Base-by-base conservation (phyloP, 2,797 vertebrate species). In the Pseudopleuronectes americanus region DNA sequence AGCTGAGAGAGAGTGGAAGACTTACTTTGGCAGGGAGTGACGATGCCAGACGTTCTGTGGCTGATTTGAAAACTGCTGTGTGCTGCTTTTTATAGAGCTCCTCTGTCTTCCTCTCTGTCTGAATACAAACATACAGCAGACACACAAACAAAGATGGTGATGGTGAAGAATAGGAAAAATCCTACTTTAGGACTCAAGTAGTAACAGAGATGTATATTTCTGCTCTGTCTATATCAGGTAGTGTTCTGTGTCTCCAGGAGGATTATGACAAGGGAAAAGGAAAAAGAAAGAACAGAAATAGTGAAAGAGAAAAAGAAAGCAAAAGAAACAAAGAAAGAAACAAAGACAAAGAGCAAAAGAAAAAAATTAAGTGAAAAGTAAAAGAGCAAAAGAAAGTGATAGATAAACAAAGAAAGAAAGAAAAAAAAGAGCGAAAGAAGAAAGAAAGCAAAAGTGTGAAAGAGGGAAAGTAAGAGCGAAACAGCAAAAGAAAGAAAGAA, bases 21-120 rank as follows among this genome's bases (percentile, higher is more conserved):
- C 91, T 93, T 88, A 93, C 92, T 86, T 92, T 88, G 47, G 88
- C 72, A 52, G 60, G 56, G 3, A 72, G 76, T 31, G 86, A 64
- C 52, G 24, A 65, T 41, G 72, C n/a, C 43, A 93, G 83, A 51
- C 91, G 87, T 13, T 88, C 77, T 4, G 89, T 87, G 38, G 73
- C 68, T 21, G 93, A 94, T 87, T 82, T 93, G 77, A 94, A 94
- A 28, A 68, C 87, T 0, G 92, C 89, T 1, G 84, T 91, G 60
- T 77, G 82, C 66, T 86, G 85, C 55, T 85, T 80, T 64, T 92
- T 93, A 79, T 92, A 92, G 21, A 13, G 21, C 66, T 91, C 89
- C 74, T 91, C 90, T 6, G 58, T 77, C 71, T 81, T 86, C 68
- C 77, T 91, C 49, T 88, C 84, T 59, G 85, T 77, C 92, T 93